Evolutionary conservation across 2,113 vertebrate genomes (phyloP), one percentile per base, ranked within the genome.

Genomic region (Lutjanus erythropterus): DNA sequence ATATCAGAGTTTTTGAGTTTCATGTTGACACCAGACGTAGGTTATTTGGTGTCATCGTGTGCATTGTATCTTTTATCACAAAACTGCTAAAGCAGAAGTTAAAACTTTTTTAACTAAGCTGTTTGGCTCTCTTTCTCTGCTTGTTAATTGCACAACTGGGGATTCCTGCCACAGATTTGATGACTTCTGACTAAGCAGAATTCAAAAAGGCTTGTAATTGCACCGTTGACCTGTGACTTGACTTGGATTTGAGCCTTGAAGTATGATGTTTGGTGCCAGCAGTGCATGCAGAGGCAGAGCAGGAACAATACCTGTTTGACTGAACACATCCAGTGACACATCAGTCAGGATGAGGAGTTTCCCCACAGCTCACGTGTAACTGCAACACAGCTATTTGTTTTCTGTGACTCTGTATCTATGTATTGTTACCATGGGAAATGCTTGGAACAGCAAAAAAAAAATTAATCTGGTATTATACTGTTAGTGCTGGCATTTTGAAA

Each of bases 201-300:
- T 44, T 9, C 56, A 72, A 62, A 39, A 4, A 47, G 55, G 47
- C 29, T 46, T 37, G n/a, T 55, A n/a, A 27, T n/a, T 70, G 31
- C 14, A n/a, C 33, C 21, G 14, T 12, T 82, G 59, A 65, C 72
- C 50, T 59, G 25, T 58, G 66, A n/a, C 60, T 59, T 58, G 21
- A 72, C 29, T 77, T 67, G 52, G 52, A 59, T 2, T 11, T 23
- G 50, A 46, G 29, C 39, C 37, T 18, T 50, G 11, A 12, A 5
- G 39, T 42, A 15, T 15, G 27, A 64, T 25, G 31, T 14, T 33
- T 12, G 37, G 37, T 80, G 78, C 56, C 61, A 68, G 35, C 27
- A 21, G 53, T 8, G 23, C 65, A 59, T 35, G 71, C 33, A 78
- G 83, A 81, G 66, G 64, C 73, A 46, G 46, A 68, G 27, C 49